Evolutionary conservation across 2,113 vertebrate species (phyloP).

Genomic region (Nothobranchius kuhntae): DNA sequence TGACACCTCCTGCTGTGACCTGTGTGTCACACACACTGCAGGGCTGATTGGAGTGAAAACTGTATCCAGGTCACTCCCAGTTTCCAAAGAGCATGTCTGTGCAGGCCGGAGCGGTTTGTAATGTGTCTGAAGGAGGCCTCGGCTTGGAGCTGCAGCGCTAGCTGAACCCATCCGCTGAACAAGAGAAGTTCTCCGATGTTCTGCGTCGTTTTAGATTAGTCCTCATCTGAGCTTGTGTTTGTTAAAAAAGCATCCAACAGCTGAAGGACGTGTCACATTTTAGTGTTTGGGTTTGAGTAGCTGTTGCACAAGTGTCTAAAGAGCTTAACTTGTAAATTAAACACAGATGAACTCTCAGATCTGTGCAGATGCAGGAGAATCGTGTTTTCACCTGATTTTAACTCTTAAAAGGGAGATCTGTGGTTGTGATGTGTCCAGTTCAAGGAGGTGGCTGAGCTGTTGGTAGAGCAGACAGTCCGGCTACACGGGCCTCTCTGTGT

Average conservation of each 20-base stretch:
- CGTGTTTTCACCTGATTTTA: neutral
- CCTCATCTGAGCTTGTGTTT: constrained; percentile 22
- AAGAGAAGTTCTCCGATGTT: too few relatives aligned
- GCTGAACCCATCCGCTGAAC: constrained; percentile 5
- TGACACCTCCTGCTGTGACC: constrained; percentile 25
- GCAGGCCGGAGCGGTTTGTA: constrained; percentile 54
- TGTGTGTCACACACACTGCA: constrained; percentile 26
- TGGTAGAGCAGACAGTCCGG: neutral
- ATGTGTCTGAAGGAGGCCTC: constrained; percentile 37
- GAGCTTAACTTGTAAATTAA: constrained; percentile 69
- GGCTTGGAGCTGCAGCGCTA: constrained; percentile 50
- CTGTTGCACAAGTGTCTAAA: constrained; percentile 71
- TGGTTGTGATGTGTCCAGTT: too few relatives aligned
- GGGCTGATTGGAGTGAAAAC: constrained; percentile 45
- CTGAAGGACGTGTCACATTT: constrained; percentile 45
- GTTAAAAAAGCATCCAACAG: neutral
- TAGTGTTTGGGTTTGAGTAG: constrained; percentile 60
- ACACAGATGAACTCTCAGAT: constrained; percentile 34
- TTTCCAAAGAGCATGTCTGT: constrained; percentile 51
- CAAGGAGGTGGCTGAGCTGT: neutral
- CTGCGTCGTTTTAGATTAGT: constrained; percentile 6
- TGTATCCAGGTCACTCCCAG: constrained; percentile 57
- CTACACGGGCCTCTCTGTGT: constrained; percentile 28
- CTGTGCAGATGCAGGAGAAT: constrained; percentile 6
- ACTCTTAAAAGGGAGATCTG: too few relatives aligned